Evolutionary conservation across 2,113 vertebrate genomes (phyloP).

Genomic region (Ameiurus melas): DNA sequence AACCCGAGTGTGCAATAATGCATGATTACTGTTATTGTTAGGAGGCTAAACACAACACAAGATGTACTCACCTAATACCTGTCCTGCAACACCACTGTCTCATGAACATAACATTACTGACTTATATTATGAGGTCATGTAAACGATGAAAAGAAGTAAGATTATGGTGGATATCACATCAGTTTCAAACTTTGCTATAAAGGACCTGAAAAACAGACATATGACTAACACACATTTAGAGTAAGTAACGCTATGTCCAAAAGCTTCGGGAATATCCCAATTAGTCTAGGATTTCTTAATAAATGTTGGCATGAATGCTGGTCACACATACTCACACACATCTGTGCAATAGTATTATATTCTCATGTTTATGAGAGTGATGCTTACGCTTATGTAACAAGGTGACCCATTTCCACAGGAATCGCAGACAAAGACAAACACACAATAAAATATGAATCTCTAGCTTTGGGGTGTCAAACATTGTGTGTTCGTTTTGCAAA

Average conservation of each 20-base stretch:
- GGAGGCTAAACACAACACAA: too few species aligned
- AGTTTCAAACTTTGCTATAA: too few species aligned
- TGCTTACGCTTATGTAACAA: neutral
- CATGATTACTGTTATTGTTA: neutral
- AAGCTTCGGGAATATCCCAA: neutral
- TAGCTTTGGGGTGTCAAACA: neutral
- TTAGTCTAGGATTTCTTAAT: neutral
- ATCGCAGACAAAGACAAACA: neutral
- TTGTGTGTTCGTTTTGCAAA: neutral
- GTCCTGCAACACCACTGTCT: neutral
- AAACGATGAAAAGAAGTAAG: neutral
- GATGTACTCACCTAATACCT: too few species aligned
- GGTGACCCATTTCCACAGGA: neutral
- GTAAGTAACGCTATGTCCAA: neutral
- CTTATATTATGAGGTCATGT: neutral
- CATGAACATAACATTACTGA: neutral
- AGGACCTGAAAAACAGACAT: too few species aligned
- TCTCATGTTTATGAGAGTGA: neutral
- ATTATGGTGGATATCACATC: too few species aligned
- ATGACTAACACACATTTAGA: too few species aligned
- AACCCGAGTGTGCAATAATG: neutral
- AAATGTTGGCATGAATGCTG: neutral
- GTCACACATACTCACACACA: neutral
- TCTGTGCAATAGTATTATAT: neutral
- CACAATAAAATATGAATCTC: neutral